Evolutionary conservation across 2,113 vertebrate species (phyloP).

Genomic region (Irena cyanogastra): DNA sequence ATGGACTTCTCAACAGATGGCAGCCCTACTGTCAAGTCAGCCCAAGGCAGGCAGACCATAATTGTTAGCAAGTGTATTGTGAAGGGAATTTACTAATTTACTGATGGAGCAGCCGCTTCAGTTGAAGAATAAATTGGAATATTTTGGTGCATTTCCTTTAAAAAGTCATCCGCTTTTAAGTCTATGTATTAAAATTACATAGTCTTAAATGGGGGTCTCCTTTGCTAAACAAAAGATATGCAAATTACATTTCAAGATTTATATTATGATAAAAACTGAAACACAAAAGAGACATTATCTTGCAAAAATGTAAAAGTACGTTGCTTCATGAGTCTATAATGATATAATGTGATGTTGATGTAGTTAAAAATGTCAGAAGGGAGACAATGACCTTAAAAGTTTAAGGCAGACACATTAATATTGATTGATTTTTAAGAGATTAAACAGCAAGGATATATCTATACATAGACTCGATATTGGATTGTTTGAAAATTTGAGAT

Average conservation of each 20-base stretch:
- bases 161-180: conserved; percentile 61
- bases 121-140: conserved; percentile 78
- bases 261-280: conserved; percentile 79
- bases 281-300: conserved; percentile 80
- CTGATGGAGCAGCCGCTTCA: conserved; percentile 53
- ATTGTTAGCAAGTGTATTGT: conserved; percentile 66
- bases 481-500: conserved; percentile 68
- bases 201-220: conserved; percentile 72
- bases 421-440: conserved; percentile 72
- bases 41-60: conserved; percentile 33
- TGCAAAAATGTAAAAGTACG: conserved; percentile 73
- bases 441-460: conserved; percentile 58
- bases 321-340: conserved; percentile 75
- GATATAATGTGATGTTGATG: conserved; percentile 78
- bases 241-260: conserved; percentile 79
- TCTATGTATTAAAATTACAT: conserved; percentile 74
- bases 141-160: conserved; percentile 72
- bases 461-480: conserved; percentile 60
- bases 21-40: not conserved
- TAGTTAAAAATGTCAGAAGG: conserved; percentile 77
- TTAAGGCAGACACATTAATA: conserved; percentile 76
- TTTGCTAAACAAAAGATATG: conserved; percentile 80
- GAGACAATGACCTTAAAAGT: conserved; percentile 80
- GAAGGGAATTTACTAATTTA: conserved; percentile 67
- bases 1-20: conserved; percentile 36